phyloP scores from a whole-genome alignment of 2,888 invertebrate species.

The Drosophila formosana region DNA sequence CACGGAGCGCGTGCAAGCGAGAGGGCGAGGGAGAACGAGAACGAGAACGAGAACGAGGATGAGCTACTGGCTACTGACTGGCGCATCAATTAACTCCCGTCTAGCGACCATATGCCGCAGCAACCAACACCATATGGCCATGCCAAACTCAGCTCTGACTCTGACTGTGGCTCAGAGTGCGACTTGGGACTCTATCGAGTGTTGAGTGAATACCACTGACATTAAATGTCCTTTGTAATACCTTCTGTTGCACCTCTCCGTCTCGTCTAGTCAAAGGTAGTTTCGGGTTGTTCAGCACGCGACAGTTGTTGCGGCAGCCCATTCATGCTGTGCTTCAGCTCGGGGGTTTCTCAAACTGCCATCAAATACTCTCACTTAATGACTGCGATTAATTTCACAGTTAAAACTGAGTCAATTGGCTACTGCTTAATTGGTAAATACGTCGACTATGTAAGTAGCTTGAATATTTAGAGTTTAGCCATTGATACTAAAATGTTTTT shows the following conservation, averaged over 20 bases:
- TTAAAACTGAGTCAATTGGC: not conserved
- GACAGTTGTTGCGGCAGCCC: constrained; percentile 52
- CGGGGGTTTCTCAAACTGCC: not conserved
- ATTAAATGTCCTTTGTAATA: constrained; percentile 23
- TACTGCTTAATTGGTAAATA: not conserved
- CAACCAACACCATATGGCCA: constrained; percentile 67
- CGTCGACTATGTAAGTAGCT: not conserved
- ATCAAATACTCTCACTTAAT: constrained; percentile 3
- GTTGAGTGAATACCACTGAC: constrained; percentile 17
- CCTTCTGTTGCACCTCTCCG: constrained; percentile 33
- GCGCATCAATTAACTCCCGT: constrained; percentile 75
- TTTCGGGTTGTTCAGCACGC: constrained; percentile 33
- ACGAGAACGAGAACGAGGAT: constrained; percentile 47
- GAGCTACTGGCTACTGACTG: constrained; percentile 57
- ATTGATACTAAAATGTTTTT: too few relatives aligned
- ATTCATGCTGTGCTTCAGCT: not conserved
- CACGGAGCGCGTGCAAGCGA: constrained; percentile 25
- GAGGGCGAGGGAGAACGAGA: not conserved
- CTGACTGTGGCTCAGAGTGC: constrained; percentile 1
- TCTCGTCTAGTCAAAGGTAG: not conserved
- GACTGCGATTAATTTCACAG: constrained; percentile 9
- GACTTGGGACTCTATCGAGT: constrained; percentile 16
- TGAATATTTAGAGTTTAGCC: not conserved
- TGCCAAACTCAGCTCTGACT: constrained; percentile 12
- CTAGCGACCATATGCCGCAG: constrained; percentile 78